Evolutionary conservation across 2,113 vertebrate genomes (phyloP), one percentile per base, ranked within the genome.

Genomic region (Phyllostomus hastatus): DNA sequence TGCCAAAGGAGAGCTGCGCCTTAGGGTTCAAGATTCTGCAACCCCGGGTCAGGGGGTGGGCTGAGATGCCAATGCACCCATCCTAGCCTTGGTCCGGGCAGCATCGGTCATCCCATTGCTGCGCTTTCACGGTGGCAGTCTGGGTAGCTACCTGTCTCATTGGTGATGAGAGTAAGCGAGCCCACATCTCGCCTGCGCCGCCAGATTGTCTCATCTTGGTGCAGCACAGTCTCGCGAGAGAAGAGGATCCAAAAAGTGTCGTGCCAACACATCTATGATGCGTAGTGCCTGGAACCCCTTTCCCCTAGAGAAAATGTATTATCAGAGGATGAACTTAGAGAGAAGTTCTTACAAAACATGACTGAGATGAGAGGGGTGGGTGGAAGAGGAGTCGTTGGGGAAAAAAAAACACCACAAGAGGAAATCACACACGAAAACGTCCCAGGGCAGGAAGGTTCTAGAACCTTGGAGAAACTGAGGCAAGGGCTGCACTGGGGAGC

Each of bases 121-220:
- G 43, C 16, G 50, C 5, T 3, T 54, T 79, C 7, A 10, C 4
- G 4, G 5, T 31, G 52, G 31, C 1, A 12, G 9, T 10, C 72
- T n/a, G 46, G 4, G 5, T 41, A 10, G 14, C 35, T 35, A 0
- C 6, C 14, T 33, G 67, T 12, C 28, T 10, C 24, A 17, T 14
- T 61, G 33, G 24, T 19, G 5, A 2, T 15, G 10, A 16, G 16
- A 8, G 15, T 16, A 1, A 35, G 26, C 5, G 10, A 90, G n/a
- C 7, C 7, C 59, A 10, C 0, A 0, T n/a, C 50, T 66, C 35
- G 1, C 22, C 4, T 24, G 78, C 46, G 16, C 6, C 7, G 24
- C 20, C n/a, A 24, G 7, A 1, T 0, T 5, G 83, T n/a, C 35
- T 87, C 7, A 2, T 19, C 43, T 50, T 50, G 3, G 26, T 38